Conservation (phyloP, 2,888 invertebrate genomes). For the Scaeva pyrastri region DNA sequence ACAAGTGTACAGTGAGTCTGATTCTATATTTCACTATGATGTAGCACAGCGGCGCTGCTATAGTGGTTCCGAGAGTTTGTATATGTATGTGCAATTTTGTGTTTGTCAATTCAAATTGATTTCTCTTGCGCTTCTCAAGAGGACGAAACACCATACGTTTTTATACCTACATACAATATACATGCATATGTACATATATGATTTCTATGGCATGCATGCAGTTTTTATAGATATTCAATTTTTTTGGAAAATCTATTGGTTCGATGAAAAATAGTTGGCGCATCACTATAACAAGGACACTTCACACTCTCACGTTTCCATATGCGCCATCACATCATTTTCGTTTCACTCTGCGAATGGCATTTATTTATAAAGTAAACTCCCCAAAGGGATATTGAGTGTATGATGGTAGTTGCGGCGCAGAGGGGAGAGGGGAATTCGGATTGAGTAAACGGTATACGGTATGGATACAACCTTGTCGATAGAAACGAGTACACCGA, state of each 20-base stretch:
- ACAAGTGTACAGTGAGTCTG: background rate
- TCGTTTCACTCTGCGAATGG: conserved; percentile 24
- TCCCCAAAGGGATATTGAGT: conserved; percentile 41
- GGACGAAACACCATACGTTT: conserved; percentile 46
- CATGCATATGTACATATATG: conserved; percentile 31
- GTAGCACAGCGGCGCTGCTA: background rate
- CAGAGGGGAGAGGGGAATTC: background rate
- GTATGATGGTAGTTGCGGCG: background rate
- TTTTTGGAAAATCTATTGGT: conserved; percentile 15
- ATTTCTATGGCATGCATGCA: conserved; percentile 41
- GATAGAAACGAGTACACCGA: conserved; percentile 30
- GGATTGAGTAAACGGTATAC: conserved; percentile 17
- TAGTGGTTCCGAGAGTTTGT: conserved; percentile 9
- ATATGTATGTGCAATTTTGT: conserved; percentile 46
- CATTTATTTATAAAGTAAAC: conserved; percentile 66
- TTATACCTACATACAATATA: too few relatives aligned
- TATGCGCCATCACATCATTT: conserved; percentile 35
- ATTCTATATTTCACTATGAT: too few relatives aligned
- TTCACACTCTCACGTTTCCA: conserved; percentile 27
- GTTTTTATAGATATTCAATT: conserved; percentile 2
- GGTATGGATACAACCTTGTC: conserved; percentile 33
- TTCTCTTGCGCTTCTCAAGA: conserved; percentile 45
- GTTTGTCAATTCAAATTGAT: conserved; percentile 65
- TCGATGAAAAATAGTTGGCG: conserved; percentile 39
- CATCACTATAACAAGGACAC: conserved; percentile 51